Evolutionary conservation across 1,140 invertebrate species (phyloP).

Genomic region (Calycopis cecrops): DNA sequence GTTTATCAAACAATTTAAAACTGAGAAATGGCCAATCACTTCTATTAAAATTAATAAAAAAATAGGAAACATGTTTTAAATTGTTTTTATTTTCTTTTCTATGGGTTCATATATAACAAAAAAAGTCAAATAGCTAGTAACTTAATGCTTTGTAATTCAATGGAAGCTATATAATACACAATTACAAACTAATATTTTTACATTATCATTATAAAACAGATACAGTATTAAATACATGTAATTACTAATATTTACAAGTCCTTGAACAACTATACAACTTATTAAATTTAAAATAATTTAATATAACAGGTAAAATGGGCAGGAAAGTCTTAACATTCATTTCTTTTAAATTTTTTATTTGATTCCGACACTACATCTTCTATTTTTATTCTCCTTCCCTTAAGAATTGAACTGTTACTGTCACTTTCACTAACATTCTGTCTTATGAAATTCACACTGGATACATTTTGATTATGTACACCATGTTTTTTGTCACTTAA

Average conservation of each 20-base stretch:
- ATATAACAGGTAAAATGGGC: constrained; percentile 53
- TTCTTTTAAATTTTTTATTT: constrained; percentile 67
- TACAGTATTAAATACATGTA: constrained; percentile 67
- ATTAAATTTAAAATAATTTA: constrained; percentile 69
- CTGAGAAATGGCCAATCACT: no score
- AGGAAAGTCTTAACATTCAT: constrained; percentile 62
- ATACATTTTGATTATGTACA: constrained; percentile 70
- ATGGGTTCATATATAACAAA: constrained; percentile 30
- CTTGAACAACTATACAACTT: constrained; percentile 62
- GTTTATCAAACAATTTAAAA: no score
- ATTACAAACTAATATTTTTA: constrained; percentile 38
- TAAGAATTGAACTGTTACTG: constrained; percentile 52
- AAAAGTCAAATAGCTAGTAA: constrained; percentile 42
- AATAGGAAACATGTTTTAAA: constrained; percentile 1
- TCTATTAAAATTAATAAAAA: neutral
- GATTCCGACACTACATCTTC: constrained; percentile 59
- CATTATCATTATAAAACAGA: constrained; percentile 66
- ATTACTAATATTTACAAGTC: constrained; percentile 68
- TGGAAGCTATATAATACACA: constrained; percentile 60
- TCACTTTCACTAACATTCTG: constrained; percentile 60
- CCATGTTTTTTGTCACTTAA: constrained; percentile 67
- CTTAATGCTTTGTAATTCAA: constrained; percentile 26
- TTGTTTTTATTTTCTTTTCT: constrained; percentile 28
- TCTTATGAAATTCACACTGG: constrained; percentile 62
- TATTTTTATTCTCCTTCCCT: constrained; percentile 56